A percentile compares a stretch with the other conserved stretches of the same genome.
phyloP scores from a whole-genome alignment of 1,140 invertebrate species.

The Hyles vespertilio region DNA sequence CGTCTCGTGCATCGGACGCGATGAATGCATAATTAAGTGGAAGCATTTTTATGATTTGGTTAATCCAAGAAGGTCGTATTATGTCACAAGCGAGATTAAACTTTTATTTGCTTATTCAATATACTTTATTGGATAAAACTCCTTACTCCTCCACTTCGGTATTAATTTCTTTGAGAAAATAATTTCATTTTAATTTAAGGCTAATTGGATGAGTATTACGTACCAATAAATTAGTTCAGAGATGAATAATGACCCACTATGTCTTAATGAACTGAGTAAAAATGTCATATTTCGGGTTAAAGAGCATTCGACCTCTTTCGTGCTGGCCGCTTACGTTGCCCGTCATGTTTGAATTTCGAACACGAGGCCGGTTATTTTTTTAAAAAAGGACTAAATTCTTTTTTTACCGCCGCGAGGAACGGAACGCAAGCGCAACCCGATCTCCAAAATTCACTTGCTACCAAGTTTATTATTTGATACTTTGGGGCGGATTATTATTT shows the following conservation, averaged over 20 bases:
- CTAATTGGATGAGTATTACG: too few relatives aligned
- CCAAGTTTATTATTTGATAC: constrained; percentile 75
- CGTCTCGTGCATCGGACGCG: constrained; percentile 59
- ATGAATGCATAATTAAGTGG: constrained; percentile 73
- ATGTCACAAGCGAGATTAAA: constrained; percentile 2
- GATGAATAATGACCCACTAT: too few relatives aligned
- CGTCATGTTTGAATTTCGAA: constrained; percentile 63
- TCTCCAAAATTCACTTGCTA: constrained; percentile 72
- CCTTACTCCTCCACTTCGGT: too few relatives aligned
- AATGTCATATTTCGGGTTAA: too few relatives aligned
- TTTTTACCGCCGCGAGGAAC: constrained; percentile 36
- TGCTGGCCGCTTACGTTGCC: constrained; percentile 49
- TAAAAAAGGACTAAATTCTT: constrained; percentile 20
- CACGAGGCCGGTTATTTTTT: constrained; percentile 16
- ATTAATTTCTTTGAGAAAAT: too few relatives aligned
- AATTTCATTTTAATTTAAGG: too few relatives aligned
- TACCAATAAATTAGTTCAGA: too few relatives aligned
- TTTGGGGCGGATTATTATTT: constrained; percentile 57
- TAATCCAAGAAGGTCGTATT: constrained; percentile 32
- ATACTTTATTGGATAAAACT: too few relatives aligned
- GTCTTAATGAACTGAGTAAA: too few relatives aligned
- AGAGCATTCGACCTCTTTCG: constrained; percentile 37
- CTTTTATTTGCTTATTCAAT: neutral
- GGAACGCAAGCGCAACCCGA: constrained; percentile 57
- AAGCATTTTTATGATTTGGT: constrained; percentile 61